Evolutionary conservation across 2,888 invertebrate species (phyloP), one percentile per base, ranked within the genome.

Genomic region (Uropetala carovei): DNA sequence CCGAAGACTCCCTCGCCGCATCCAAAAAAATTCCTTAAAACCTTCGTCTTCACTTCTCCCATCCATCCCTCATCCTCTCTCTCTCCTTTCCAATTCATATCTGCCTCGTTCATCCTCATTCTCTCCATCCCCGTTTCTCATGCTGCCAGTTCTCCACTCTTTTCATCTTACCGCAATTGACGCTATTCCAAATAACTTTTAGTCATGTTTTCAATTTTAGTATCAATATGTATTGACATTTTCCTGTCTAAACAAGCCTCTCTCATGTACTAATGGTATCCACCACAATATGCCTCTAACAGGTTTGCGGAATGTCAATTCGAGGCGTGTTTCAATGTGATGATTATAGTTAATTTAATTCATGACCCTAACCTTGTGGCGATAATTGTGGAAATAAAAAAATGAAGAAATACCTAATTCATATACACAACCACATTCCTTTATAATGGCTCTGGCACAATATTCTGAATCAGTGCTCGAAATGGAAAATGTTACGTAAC

Each of bases 31-130:
- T 89, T 89, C 89, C 89, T n/a, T 9, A 43, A 18, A 27, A 30
- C 43, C 60, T 64, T 43, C 30, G 13, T 43, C 14, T 14, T 18
- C 11, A 56, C 83, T 14, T n/a, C 89, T 64, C 18, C 89, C 64
- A 30, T 30, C 89, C 64, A 89, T 89, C 64, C 43, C 60, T 89
- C 89, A 89, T 43, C 43, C 89, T 14, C 18, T n/a, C 89, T 60
- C 16, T 30, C 11, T 30, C 60, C 83, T 56, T 83, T 83, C 43
- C 57, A 43, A 43, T 64, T 11, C 56, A n/a, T 83, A 83, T n/a
- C 60, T 30, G 27, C 27, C 58, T 86, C 86, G 30, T 86, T 86
- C 86, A 64, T 43, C n/a, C 18, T 64, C 43, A n/a, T 56, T 64
- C 43, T 83, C 83, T 83, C 56, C 16, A 10, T 89, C 3, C 68